Evolutionary conservation across 2,113 vertebrate genomes (phyloP), one percentile per base, ranked within the genome.

Genomic region (Myotis davidii): DNA sequence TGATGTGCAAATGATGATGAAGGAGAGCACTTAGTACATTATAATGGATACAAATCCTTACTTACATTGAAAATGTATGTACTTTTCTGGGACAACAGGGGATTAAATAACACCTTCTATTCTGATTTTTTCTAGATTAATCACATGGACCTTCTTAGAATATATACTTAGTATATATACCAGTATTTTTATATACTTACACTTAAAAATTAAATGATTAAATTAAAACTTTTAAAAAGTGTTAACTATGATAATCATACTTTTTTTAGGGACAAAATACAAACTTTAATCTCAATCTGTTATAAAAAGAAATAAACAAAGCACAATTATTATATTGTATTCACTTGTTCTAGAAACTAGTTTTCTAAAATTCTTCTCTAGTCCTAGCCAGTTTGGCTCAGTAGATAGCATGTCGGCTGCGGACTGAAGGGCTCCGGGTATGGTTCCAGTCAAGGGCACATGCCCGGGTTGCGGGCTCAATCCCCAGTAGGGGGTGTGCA

Each of bases 351-450:
- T 90, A 59, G 29, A 97, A 86, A 95, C 9, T 90, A 67, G n/a
- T 91, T 98, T 97, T 88, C 87, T 96, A 42, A 88, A 94, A 94
- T 94, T 95, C 84, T 93, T 93, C 83, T 93, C 91, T 88, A 93
- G 79, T 77, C 64, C 88, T 59, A 25, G 21, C 21, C 1, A 0
- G 59, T 61, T 61, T 61, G 10, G 10, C 25, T 61, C 23, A 27
- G 59, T 27, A 9, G 23, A 61, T 61, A 61, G 25, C 59, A 27
- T 10, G 0, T 61, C 4, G 8, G 23, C 23, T 59, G 56, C 3
- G 23, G 56, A 59, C 56, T 25, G 23, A 27, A 61, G 25, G 59
- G 23, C 12, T 1, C 59, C 25, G 5, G 23, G 25, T 61, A 27
- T 61, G 25, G 27, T 61, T 27, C 59, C 59, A 61, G 9, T 27